Evolutionary conservation across 2,113 vertebrate species (phyloP), one percentile per base, ranked within the genome.

Genomic region (Pampusana beccarii): DNA sequence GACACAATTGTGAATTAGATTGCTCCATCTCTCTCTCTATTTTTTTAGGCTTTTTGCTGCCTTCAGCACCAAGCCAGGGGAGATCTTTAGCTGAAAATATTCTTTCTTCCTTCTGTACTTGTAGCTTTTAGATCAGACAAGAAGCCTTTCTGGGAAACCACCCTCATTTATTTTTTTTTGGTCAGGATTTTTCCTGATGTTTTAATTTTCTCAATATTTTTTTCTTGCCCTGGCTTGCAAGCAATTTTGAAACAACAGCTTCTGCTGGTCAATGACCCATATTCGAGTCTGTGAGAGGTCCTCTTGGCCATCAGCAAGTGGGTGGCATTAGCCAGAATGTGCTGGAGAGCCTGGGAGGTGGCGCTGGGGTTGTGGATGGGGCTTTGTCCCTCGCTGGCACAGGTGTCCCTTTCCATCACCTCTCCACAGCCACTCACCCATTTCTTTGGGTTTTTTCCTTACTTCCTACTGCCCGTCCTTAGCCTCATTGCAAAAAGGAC

Each of bases 331-430:
- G 46, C 31, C 58, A 83, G 25, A 9, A 2, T 0, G 1, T 51
- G 36, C 71, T 62, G 80, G 57, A 85, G 42, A 71, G 46, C 48
- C 26, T 58, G 31, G 57, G 66, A 64, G 28, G 48, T 42, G 48
- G 26, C 5, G 2, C 13, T 36, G 24, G 44, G 42, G 21, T 62
- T 29, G 36, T 13, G 40, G 31, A 38, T 66, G 77, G 26, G 16
- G 21, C 31, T 74, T 67, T 36, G 8, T 72, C 18, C 38, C 51
- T 48, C 1, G 0, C 51, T n/a, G 48, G 38, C 5, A 0, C 0
- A 2, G 15, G 4, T 73, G 16, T 24, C 29, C 21, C 12, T 72
- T 92, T 64, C 20, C 29, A 25, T 79, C 34, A 34, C 31, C 51
- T 62, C 26, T 36, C 25, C 58, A 11, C 31, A 17, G 57, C 25